Base-by-base conservation (phyloP, 2,888 invertebrate genomes). In the Selenia dentaria region DNA sequence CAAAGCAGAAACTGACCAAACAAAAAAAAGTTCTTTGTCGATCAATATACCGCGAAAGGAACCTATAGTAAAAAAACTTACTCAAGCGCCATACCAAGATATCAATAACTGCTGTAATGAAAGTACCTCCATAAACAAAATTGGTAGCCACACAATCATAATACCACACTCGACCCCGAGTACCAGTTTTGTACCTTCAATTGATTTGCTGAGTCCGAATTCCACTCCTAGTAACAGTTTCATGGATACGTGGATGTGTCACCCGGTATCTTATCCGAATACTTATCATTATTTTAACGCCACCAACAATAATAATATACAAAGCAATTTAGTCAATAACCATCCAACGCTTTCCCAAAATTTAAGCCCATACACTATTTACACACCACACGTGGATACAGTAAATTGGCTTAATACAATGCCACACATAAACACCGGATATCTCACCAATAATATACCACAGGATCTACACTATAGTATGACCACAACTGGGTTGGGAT, bases 361-460 rank as follows among this genome's bases (percentile, higher is more conserved):
- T 16, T 18, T 22, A 0, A 16, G 16, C 3, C n/a, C 13, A 3
- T 34, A 25, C n/a, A 12, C 9, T 2, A 32, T 10, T 6, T 34
- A 6, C 3, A 39, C 18, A 31, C 25, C 45, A 27, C 8, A 5
- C 10, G 34, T 25, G 24, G 38, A 45, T 35, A 38, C 12, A 38
- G 0, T 11, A 26, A 36, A 27, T 9, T 38, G 44, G 37, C 14
- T 44, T 2, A 28, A 2, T 6, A 3, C 12, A 24, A 33, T 9
- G 10, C 4, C 5, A 13, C 2, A 33, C 8, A 33, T 13, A 12
- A 24, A n/a, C 11, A 22, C 11, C 8, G 20, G 20, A 3, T 16
- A 18, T 5, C 5, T 18, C 2, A 29, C 1, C n/a, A 9, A 5
- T 9, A 16, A 29, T 32, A 32, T 2, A 11, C 18, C 6, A 32